Base-by-base conservation (phyloP, 2,113 vertebrate genomes). In the Anthoscopus minutus region DNA sequence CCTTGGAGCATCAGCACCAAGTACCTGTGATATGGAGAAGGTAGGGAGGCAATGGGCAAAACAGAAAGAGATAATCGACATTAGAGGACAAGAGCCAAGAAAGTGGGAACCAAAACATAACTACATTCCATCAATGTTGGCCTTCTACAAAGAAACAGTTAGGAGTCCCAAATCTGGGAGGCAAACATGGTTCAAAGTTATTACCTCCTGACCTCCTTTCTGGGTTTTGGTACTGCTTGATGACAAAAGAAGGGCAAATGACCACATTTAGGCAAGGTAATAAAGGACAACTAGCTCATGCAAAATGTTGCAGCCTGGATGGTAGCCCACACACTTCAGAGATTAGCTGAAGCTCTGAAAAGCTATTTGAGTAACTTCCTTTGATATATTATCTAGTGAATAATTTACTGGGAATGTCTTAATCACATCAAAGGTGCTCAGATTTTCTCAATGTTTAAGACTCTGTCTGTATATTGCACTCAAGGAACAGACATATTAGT, bases 331-430 rank as follows among this genome's bases (percentile, higher is more conserved):
- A 81, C 71, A 42, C 58, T 92, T 86, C 7, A 81, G 85, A 94
- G 71, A 96, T 91, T 79, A 95, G 72, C 65, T 70, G 80, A 89
- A 87, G 71, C 62, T 88, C 88, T 96, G 83, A 90, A 89, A 93
- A 80, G 76, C 81, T 93, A 78, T 77, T 89, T 87, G 66, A 92
- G 70, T 61, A 91, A 86, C 37, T 85, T 79, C 73, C 83, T 96
- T 95, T 96, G 90, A 96, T 92, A 81, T 96, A 62, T 89, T 86
- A 94, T 92, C 95, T 95, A 83, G 86, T 88, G 88, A 95, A 95
- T 89, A 86, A 94, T 95, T 96, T 95, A 94, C 69, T 77, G 66
- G 62, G 80, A 94, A 81, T 25, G 64, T 94, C 88, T 88, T 93
- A 92, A 93, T 96, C 86, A 93, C 92, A 92, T 97, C 96, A 95